Evolutionary conservation across 1,140 invertebrate genomes (phyloP).

Genomic region (Diabrotica virgifera): DNA sequence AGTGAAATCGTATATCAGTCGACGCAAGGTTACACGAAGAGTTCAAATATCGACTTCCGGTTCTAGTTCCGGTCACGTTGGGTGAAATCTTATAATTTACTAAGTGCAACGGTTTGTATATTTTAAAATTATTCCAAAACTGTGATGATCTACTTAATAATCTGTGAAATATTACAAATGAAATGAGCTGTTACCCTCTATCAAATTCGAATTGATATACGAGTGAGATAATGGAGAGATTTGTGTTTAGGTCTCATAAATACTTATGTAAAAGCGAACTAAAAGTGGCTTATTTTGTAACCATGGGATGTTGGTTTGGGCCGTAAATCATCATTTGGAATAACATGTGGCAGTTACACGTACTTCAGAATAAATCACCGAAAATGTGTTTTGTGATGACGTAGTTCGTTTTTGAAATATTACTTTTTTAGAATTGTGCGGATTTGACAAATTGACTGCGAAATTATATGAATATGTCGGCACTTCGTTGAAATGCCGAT

Average conservation of each 20-base stretch:
- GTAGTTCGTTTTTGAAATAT: conserved; percentile 8
- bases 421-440: conserved; percentile 7
- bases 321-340: not conserved
- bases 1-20: too few relatives aligned
- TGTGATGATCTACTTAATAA: too few relatives aligned
- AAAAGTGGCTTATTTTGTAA: conserved; percentile 3
- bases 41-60: too few relatives aligned
- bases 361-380: not conserved
- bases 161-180: too few relatives aligned
- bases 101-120: too few relatives aligned
- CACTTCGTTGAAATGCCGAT: not conserved
- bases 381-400: conserved; percentile 6
- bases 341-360: not conserved
- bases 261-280: not conserved
- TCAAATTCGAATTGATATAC: not conserved
- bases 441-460: conserved; percentile 9
- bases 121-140: too few relatives aligned
- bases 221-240: not conserved
- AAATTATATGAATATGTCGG: conserved; percentile 8
- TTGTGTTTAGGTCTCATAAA: not conserved
- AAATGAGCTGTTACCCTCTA: not conserved
- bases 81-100: too few relatives aligned
- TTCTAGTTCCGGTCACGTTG: too few relatives aligned
- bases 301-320: not conserved
- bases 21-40: too few relatives aligned